These are phyloP conservation scores for Ophion ventricosus DNA, from an alignment of 2,888 invertebrate genomes.

Conservation along the genomic window DNA sequence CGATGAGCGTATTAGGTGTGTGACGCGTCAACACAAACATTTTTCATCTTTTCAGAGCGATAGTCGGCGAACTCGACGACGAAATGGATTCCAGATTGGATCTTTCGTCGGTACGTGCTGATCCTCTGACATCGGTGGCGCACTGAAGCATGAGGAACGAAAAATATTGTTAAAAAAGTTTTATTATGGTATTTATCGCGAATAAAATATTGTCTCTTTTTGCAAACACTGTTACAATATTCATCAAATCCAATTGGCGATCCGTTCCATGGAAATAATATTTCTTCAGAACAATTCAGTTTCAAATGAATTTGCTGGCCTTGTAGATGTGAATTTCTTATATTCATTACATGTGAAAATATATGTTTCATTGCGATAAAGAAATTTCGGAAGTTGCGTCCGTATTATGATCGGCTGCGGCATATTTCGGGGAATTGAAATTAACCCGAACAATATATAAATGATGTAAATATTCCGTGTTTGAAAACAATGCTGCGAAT, in stretches of 20 bases:
- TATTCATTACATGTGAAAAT: neutral
- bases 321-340: neutral
- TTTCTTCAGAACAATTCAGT: neutral
- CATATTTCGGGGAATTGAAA: neutral
- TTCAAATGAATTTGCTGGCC: neutral
- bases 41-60: constrained; percentile 85
- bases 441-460: neutral
- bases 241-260: neutral
- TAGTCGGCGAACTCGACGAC: constrained; percentile 93
- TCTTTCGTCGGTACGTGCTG: constrained; percentile 91
- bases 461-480: constrained; percentile 5
- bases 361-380: neutral
- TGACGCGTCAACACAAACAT: neutral
- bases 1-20: neutral
- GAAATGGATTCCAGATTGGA: constrained; percentile 92
- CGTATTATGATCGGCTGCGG: neutral
- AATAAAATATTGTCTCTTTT: neutral
- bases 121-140: constrained; percentile 92
- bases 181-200: neutral
- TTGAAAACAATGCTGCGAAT: constrained; percentile 3
- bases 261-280: neutral
- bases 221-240: neutral
- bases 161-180: neutral
- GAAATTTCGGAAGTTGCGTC: neutral
- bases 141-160: constrained; percentile 84